Percentiles rank a stretch among this genome's conserved stretches.
Evolutionary conservation across 2,113 vertebrate species (phyloP).

Genomic region (Lontra canadensis): DNA sequence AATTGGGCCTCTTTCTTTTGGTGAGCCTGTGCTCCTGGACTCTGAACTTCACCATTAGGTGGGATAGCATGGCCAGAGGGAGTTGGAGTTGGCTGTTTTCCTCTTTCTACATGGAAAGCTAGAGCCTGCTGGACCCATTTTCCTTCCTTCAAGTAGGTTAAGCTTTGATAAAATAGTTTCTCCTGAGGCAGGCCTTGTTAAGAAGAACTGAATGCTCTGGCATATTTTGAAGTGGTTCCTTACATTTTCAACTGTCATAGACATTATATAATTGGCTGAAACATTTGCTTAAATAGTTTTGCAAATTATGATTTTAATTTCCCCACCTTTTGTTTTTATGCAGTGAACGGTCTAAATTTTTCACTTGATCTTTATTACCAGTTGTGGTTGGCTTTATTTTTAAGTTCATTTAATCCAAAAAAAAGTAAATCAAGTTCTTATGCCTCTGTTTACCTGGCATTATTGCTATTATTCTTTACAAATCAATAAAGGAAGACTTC

Average conservation of each 20-base stretch:
- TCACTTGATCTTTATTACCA: background rate
- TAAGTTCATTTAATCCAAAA: background rate
- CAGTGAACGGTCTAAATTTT: background rate
- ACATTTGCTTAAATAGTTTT: slow-evolving; percentile 6
- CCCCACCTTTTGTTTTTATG: background rate
- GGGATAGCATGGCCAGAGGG: background rate
- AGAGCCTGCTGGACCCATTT: background rate
- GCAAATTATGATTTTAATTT: background rate
- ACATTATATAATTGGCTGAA: background rate
- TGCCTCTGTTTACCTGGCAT: background rate
- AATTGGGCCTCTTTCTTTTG: background rate
- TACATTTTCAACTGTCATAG: background rate
- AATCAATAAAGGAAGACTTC: background rate
- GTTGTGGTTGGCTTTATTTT: background rate
- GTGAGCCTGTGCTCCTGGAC: background rate
- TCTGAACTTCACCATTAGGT: background rate
- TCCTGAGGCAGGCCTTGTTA: background rate
- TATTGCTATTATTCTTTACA: background rate
- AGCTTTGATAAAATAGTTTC: background rate
- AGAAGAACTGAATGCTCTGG: background rate
- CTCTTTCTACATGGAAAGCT: background rate
- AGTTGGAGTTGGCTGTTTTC: background rate
- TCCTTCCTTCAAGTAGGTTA: background rate
- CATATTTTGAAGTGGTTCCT: background rate
- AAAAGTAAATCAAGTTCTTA: slow-evolving; percentile 19